These are phyloP conservation scores for Adelphocoris suturalis DNA, from an alignment of 2,888 invertebrate species.

Conservation along the genomic window DNA sequence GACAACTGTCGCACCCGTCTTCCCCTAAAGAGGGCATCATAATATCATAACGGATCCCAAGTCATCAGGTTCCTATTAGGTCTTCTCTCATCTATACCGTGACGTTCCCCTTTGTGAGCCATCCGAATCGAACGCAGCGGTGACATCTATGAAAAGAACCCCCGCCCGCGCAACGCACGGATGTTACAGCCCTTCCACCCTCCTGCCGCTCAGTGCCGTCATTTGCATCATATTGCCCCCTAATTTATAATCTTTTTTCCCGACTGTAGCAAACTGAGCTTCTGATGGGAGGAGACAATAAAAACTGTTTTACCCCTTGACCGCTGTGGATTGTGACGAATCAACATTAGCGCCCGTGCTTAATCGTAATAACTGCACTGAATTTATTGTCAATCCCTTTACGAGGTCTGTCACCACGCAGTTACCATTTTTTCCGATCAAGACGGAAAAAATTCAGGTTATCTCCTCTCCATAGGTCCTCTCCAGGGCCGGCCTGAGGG, in stretches of 20 bases:
- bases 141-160: conserved; percentile 12
- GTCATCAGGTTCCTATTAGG: conserved; percentile 67
- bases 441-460: too few relatives aligned
- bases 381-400: background rate
- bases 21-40: background rate
- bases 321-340: conserved; percentile 9
- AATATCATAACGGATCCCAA: conserved; percentile 51
- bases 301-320: conserved; percentile 24
- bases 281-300: conserved; percentile 33
- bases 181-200: conserved; percentile 23
- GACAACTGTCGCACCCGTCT: conserved; percentile 50
- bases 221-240: conserved; percentile 63
- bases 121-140: conserved; percentile 42
- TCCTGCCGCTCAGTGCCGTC: conserved; percentile 44
- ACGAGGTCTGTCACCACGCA: too few relatives aligned
- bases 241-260: conserved; percentile 60
- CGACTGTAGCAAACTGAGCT: conserved; percentile 23
- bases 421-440: too few relatives aligned
- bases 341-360: background rate
- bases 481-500: too few relatives aligned
- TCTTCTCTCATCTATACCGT: background rate
- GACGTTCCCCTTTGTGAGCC: background rate
- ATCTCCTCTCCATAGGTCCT: too few relatives aligned
- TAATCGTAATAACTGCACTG: background rate
- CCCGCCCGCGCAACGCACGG: conserved; percentile 40